A percentile compares a stretch with the other conserved stretches of the same genome.
Evolutionary conservation across 2,797 vertebrate genomes (phyloP).

Genomic region (Mus minutoides): DNA sequence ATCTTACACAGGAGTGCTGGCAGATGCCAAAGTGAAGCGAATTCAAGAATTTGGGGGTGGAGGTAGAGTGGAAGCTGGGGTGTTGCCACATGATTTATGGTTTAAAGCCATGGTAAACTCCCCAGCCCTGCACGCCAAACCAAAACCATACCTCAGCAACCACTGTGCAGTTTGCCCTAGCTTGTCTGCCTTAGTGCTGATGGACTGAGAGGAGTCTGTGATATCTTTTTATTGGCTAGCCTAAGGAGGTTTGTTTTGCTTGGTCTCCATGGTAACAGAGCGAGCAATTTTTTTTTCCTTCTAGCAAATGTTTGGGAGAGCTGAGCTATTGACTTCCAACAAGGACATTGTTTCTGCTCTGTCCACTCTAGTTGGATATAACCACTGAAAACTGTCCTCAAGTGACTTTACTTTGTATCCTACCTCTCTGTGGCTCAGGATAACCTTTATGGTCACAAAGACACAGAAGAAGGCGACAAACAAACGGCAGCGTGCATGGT

Average conservation of each 20-base stretch:
- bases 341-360: slow-evolving; percentile 36
- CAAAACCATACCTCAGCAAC: background rate
- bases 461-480: background rate
- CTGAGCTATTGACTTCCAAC: slow-evolving; percentile 40
- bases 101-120: background rate
- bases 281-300: slow-evolving; percentile 1
- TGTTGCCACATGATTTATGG: background rate
- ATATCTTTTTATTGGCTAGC: background rate
- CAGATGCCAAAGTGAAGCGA: background rate
- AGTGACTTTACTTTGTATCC: background rate
- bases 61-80: background rate
- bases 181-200: background rate
- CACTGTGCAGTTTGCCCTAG: background rate
- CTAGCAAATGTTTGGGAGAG: background rate
- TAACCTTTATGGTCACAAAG: background rate
- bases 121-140: background rate
- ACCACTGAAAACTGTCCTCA: background rate
- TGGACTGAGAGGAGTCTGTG: background rate
- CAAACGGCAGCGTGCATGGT: background rate
- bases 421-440: background rate
- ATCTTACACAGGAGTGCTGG: background rate
- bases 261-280: slow-evolving; percentile 28
- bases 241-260: slow-evolving; percentile 37
- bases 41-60: background rate
- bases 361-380: background rate